Base-by-base conservation (phyloP, 2,888 invertebrate genomes). In the Bimastos eiseni region DNA sequence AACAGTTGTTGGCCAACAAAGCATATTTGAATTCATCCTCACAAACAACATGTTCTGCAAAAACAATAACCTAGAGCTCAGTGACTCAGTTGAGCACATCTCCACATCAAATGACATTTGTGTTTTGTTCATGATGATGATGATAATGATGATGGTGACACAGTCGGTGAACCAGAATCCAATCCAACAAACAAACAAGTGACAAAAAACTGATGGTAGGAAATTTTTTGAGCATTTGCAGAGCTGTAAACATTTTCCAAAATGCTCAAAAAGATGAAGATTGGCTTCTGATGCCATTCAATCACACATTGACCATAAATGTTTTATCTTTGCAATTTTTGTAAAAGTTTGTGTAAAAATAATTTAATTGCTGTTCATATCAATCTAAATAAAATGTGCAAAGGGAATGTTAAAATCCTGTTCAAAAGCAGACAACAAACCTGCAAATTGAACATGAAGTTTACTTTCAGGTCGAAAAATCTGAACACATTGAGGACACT, bases 11-110 rank as follows among this genome's bases (percentile, higher is more conserved):
- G 92, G 99, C 99, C 93, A 99, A 96, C 91, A 99, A 96, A 37
- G 99, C 99, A 95, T 99, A 99, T 95, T 99, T 99, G 96, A 99
- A 98, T 95, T 99, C 99, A 95, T 99, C 99, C 95, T 99, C 99
- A 95, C 99, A 99, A 70, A 99, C 99, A 33, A 99, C 98, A 95
- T 98, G 98, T 95, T 99, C 99, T 95, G 93, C 34, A 93, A 93
- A 70, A 30, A 89, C 30, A 41, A 88, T 1, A 70, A n/a, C n/a
- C n/a, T n/a, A 8, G 8, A n/a, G 70, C n/a, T n/a, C 70, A n/a
- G 70, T 11, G 13, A n/a, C 70, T 70, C 70, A n/a, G 1, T 70
- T 70, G 8, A 70, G 8, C 8, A n/a, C 70, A 70, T n/a, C 6
- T 70, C 70, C 30, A n/a, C 70, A 70, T 70, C 70, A 70, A 70